Evolutionary conservation across 2,113 vertebrate species (phyloP).

Genomic region (Nymphicus hollandicus): DNA sequence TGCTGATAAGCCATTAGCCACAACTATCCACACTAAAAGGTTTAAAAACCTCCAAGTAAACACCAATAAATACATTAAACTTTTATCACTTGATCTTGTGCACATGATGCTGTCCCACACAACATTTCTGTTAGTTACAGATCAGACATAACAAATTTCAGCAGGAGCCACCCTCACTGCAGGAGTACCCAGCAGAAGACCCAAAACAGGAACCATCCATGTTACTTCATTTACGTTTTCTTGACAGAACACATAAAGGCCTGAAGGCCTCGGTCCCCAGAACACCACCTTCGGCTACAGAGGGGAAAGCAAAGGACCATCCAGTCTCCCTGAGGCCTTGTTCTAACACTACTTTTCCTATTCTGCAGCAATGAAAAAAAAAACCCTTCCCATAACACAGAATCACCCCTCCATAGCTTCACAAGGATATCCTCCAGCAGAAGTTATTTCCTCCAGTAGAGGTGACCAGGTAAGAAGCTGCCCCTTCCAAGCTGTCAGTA

Average conservation of each 20-base stretch:
- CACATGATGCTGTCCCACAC: not conserved
- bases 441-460: not conserved
- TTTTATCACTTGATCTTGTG: not conserved
- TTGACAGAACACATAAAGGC: not conserved
- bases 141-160: rapidly evolving
- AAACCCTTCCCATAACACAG: not conserved
- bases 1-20: not conserved
- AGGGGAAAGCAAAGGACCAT: not conserved
- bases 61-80: not conserved
- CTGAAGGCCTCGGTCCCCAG: not conserved
- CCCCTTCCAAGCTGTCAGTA: not conserved
- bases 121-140: not conserved
- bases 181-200: not conserved
- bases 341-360: not conserved
- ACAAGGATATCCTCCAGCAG: not conserved
- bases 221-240: not conserved
- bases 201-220: not conserved
- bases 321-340: not conserved
- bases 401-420: not conserved
- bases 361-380: not conserved
- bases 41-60: not conserved
- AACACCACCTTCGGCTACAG: not conserved
- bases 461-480: not conserved
- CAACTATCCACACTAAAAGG: not conserved
- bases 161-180: not conserved